Base-by-base conservation (phyloP, 2,888 invertebrate genomes). In the Mongoloraphidia duomilia region DNA sequence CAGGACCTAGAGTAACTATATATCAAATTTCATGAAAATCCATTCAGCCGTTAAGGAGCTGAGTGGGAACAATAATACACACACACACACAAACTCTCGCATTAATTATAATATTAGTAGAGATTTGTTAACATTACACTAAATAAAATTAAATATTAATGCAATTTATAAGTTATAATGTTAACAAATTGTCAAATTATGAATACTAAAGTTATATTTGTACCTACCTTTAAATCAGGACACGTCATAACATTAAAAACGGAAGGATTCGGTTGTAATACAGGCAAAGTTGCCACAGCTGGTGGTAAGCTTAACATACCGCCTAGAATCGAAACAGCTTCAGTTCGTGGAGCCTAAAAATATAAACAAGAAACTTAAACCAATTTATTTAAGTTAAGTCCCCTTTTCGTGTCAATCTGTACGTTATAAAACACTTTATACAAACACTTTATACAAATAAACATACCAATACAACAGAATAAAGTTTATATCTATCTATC, bases 251-350 rank as follows among this genome's bases (percentile, higher is more conserved):
- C 63, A 36, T 65, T 66, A 54, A 73, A 76, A 13, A 73, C 71
- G 1, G 72, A 71, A 55, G 72, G 72, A 60, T 70, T 80, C 55
- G 82, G 82, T 61, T 70, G 72, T 45, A 76, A 60, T 34, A 75
- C 71, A 2, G 71, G 72, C 26, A 73, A 66, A 11, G 71, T 67
- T 52, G 75, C 66, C 51, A 83, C 72, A 41, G 74, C 67, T 56
- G 84, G 79, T 1, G 92, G 89, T 55, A 91, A 76, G 55, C 90
- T 84, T 40, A 95, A 70, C 48, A 96, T 68, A 1, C 90, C 85
- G 1, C 93, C 93, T 35, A 96, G 71, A 52, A 95, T 82, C 0
- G 91, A 85, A 26, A 93, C 82, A 1, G 94, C 94, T 61, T 95
- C 95, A 9, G 87, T 84, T 51, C 94, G 76, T 0, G 95, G 95